Evolutionary conservation across 2,888 invertebrate genomes (phyloP).

Genomic region (Campoplex capitator): DNA sequence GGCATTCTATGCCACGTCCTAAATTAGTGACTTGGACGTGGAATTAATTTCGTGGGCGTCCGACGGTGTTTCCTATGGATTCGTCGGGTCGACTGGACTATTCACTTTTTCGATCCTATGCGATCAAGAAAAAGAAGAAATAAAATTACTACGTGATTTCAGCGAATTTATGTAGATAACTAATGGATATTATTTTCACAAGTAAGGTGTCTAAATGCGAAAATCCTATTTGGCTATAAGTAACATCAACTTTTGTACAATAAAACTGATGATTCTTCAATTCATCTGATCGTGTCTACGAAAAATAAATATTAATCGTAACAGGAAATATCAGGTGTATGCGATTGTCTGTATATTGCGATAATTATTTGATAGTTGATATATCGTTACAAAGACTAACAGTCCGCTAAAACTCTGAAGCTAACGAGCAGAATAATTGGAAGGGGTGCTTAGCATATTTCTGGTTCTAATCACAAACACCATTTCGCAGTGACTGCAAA

Average conservation of each 20-base stretch:
- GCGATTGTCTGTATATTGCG: not conserved
- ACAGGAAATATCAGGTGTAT: slow-evolving; percentile 18
- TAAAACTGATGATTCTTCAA: not conserved
- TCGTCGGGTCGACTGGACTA: slow-evolving; percentile 64
- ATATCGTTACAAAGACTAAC: slow-evolving; percentile 30
- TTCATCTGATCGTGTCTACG: not conserved
- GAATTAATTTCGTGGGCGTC: slow-evolving; percentile 80
- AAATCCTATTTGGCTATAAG: not conserved
- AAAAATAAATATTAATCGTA: not conserved
- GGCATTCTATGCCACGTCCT: slow-evolving; percentile 71
- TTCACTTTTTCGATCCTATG: slow-evolving; percentile 34
- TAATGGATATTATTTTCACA: slow-evolving; percentile 14
- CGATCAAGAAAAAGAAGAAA: slow-evolving; percentile 11
- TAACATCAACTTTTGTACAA: not conserved
- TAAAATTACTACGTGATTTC: slow-evolving; percentile 47
- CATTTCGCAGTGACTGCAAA: slow-evolving; percentile 69
- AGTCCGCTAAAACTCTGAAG: slow-evolving; percentile 13
- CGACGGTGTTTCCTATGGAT: slow-evolving; percentile 66
- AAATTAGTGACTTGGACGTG: slow-evolving; percentile 82
- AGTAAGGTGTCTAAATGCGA: not conserved
- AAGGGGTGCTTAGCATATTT: slow-evolving; percentile 80
- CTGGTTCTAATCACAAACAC: slow-evolving; percentile 81
- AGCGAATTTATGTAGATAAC: slow-evolving; percentile 50
- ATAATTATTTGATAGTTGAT: slow-evolving; percentile 39
- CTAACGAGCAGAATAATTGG: slow-evolving; percentile 77